Percentiles rank a stretch among this genome's conserved stretches.
Evolutionary conservation across 2,113 vertebrate genomes (phyloP).

Genomic region (Myrmophylax atrothorax): DNA sequence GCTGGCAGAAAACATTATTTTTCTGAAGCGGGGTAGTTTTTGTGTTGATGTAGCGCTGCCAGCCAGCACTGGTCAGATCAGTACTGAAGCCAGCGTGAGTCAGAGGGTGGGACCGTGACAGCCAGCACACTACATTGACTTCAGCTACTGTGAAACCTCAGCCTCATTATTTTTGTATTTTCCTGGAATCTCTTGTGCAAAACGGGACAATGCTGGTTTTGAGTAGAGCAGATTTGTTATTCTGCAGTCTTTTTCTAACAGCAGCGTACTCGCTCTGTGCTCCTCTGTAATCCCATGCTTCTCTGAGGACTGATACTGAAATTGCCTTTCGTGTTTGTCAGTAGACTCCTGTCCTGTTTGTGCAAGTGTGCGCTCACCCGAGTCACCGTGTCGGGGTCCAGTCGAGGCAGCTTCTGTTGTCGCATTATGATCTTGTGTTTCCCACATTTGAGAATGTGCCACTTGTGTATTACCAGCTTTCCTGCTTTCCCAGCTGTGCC

Average conservation of each 20-base stretch:
- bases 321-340: not conserved
- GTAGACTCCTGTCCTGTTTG: not conserved
- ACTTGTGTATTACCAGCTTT: not conserved
- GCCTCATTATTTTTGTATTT: not conserved
- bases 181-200: not conserved
- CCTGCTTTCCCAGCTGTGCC: not conserved
- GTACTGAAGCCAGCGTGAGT: not conserved
- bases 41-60: not conserved
- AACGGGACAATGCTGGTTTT: not conserved
- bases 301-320: not conserved
- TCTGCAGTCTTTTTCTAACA: not conserved
- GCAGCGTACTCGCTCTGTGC: not conserved
- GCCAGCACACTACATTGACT: not conserved
- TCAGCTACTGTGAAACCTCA: constrained; percentile 12
- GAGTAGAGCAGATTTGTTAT: not conserved
- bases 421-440: not conserved
- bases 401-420: not conserved
- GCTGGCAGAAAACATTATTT: constrained; percentile 2
- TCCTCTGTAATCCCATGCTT: not conserved
- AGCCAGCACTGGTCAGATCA: not conserved
- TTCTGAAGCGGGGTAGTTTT: not conserved
- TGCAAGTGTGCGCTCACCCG: not conserved
- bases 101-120: not conserved
- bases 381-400: not conserved
- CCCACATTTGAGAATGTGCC: accelerated